These are phyloP conservation scores for Corythaixoides concolor DNA, from an alignment of 2,113 vertebrate genomes.

Conservation along the genomic window DNA sequence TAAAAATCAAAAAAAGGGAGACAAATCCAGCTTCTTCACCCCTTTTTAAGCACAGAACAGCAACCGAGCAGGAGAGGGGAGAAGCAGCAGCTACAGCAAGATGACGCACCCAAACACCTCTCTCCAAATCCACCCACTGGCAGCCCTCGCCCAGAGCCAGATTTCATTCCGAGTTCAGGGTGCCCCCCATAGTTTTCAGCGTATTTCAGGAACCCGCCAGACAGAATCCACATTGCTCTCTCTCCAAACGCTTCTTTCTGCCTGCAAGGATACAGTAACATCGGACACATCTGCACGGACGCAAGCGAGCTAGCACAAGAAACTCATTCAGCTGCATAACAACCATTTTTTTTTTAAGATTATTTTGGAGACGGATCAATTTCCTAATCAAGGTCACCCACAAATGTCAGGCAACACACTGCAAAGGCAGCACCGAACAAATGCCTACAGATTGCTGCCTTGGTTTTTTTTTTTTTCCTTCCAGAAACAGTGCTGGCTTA, in stretches of 20 bases:
- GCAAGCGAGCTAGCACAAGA: not conserved
- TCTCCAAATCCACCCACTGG: too few species aligned
- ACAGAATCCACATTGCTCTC: not conserved
- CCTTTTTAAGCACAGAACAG: not conserved
- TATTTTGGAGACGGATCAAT: not conserved
- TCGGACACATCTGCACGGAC: too few species aligned
- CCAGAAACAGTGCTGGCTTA: not conserved
- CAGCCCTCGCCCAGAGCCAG: not conserved
- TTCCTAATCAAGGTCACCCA: not conserved
- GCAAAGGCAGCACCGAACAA: not conserved
- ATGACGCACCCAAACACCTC: not conserved
- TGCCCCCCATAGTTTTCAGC: rapidly evolving
- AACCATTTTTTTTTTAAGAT: not conserved
- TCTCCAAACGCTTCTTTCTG: not conserved
- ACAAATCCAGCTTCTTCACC: not conserved
- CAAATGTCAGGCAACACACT: not conserved
- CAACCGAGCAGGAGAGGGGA: not conserved
- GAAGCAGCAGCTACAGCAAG: not conserved
- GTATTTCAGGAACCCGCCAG: not conserved
- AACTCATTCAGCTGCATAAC: not conserved
- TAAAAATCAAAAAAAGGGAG: too few species aligned
- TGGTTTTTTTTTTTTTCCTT: not conserved
- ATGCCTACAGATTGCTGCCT: not conserved
- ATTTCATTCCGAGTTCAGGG: not conserved
- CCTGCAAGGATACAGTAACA: not conserved